phyloP scores from a whole-genome alignment of 2,113 vertebrate genomes.

The Limanda limanda region DNA sequence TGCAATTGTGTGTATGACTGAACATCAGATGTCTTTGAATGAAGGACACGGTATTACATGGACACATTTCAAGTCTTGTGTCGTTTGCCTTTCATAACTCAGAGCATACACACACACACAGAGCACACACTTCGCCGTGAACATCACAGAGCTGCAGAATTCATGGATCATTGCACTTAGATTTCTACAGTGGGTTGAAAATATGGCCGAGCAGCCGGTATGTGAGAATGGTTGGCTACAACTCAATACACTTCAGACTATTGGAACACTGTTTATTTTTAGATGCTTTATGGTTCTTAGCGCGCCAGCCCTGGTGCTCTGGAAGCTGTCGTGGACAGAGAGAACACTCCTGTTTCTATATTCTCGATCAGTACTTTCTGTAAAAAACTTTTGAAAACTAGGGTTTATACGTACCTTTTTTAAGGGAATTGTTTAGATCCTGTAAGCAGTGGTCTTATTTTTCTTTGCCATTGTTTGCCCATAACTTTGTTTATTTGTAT shows the following conservation, averaged over 20 bases:
- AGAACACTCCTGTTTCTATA: neutral
- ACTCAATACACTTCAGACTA: slow-evolving; percentile 38
- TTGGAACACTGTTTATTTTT: slow-evolving; percentile 48
- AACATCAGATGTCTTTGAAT: slow-evolving; percentile 32
- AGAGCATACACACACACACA: neutral
- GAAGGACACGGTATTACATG: slow-evolving; percentile 37
- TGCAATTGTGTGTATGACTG: neutral
- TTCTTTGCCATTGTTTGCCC: no score
- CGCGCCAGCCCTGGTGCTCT: slow-evolving; percentile 10
- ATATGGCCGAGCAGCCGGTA: slow-evolving; percentile 44
- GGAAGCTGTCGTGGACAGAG: neutral
- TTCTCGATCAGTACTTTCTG: no score
- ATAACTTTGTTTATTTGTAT: no score
- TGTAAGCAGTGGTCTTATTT: no score
- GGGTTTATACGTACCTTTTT: no score
- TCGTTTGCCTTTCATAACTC: neutral
- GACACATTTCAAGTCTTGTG: slow-evolving; percentile 19
- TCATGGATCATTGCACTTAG: slow-evolving; percentile 33
- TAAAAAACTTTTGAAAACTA: no score
- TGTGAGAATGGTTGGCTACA: slow-evolving; percentile 38
- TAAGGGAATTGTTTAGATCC: no score
- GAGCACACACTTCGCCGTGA: neutral
- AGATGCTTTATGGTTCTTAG: slow-evolving; percentile 53
- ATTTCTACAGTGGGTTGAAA: slow-evolving; percentile 50
- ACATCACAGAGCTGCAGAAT: slow-evolving; percentile 31